Percentiles rank a stretch among this genome's conserved stretches.
phyloP scores from a whole-genome alignment of 2,797 vertebrate species.

The Sylvia borin region DNA sequence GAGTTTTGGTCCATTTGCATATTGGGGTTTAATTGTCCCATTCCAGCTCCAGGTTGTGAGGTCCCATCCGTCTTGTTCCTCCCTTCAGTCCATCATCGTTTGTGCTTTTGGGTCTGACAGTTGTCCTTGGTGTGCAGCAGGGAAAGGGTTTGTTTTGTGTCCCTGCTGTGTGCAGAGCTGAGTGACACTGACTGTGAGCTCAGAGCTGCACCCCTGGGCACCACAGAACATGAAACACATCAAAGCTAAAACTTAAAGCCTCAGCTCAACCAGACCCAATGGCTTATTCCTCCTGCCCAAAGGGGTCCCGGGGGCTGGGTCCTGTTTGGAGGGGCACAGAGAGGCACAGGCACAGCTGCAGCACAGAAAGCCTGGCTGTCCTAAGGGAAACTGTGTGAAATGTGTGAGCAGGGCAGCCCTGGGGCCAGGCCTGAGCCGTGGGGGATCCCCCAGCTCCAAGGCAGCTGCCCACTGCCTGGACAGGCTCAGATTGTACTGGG shows the following conservation, averaged over 20 bases:
- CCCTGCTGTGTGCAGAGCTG: neutral
- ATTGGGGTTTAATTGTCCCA: neutral
- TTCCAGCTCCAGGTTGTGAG: neutral
- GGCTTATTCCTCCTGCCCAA: neutral
- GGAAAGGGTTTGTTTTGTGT: neutral
- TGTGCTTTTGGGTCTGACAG: neutral
- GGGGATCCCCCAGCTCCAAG: neutral
- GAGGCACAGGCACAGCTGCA: neutral
- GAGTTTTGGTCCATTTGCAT: neutral
- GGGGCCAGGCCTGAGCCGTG: rapidly evolving
- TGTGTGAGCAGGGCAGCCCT: rapidly evolving
- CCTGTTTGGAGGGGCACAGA: neutral
- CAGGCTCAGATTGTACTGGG: neutral
- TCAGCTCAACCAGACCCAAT: neutral
- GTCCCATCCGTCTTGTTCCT: neutral
- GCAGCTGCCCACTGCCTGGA: neutral
- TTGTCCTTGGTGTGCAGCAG: neutral
- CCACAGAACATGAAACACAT: neutral
- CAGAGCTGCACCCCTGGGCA: neutral
- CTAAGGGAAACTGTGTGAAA: neutral
- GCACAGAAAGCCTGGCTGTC: too few relatives aligned
- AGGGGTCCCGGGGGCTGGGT: neutral
- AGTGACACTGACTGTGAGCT: neutral
- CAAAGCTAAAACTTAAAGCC: neutral
- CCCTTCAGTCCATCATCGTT: neutral